Evolutionary conservation across 2,113 vertebrate genomes (phyloP).

Genomic region (Ciconia boyciana): DNA sequence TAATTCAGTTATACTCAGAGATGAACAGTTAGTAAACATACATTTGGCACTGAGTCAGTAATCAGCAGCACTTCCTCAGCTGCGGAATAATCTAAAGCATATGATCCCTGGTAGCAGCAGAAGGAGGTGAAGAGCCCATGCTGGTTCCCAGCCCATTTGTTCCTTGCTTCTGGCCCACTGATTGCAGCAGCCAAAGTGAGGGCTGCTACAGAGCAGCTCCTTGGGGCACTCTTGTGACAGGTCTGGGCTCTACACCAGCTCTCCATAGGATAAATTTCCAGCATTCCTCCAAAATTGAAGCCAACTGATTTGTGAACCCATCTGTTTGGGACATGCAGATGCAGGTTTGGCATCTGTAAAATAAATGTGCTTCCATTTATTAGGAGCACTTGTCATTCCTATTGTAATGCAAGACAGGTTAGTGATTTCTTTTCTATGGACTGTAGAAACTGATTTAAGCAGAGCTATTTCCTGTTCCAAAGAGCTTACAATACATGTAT

Average conservation of each 20-base stretch:
- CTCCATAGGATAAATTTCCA: neutral
- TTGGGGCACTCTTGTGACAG: neutral
- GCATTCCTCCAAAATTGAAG: neutral
- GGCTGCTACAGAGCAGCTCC: neutral
- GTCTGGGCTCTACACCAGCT: neutral
- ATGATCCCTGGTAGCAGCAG: neutral
- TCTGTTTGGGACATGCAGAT: neutral
- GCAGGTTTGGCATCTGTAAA: neutral
- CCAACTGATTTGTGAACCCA: slow-evolving; percentile 28
- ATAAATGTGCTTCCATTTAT: neutral
- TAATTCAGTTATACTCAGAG: slow-evolving; percentile 7
- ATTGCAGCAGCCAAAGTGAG: neutral
- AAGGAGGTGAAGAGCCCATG: neutral
- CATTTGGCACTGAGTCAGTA: neutral
- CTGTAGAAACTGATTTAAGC: neutral
- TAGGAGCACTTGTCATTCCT: neutral
- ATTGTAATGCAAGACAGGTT: neutral
- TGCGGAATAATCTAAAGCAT: neutral
- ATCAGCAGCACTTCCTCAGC: neutral
- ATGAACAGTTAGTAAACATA: neutral
- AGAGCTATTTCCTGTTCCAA: neutral
- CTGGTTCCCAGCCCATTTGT: neutral
- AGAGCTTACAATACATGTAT: neutral
- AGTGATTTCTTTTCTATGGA: neutral
- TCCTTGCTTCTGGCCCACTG: neutral